Percentiles rank a stretch among this genome's conserved stretches.
phyloP scores from a whole-genome alignment of 2,888 invertebrate genomes.

The Eulithis testata region DNA sequence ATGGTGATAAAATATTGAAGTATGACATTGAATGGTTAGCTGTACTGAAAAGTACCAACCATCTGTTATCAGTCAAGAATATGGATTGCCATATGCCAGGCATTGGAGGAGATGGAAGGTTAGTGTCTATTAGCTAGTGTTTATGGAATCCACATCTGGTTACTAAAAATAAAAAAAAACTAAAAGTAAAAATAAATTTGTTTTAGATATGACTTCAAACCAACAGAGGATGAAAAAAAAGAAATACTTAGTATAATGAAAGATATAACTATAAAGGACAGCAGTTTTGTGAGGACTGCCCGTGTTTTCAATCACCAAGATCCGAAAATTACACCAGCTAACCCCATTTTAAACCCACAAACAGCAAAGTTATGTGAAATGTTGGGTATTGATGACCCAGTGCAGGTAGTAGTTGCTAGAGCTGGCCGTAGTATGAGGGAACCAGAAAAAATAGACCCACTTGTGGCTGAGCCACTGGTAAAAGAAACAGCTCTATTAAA shows the following conservation, averaged over 20 bases:
- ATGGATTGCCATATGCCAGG: constrained; percentile 92
- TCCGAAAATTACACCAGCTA: constrained; percentile 68
- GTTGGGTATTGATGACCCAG: constrained; percentile 92
- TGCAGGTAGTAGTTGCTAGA: constrained; percentile 85
- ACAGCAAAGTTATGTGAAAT: constrained; percentile 87
- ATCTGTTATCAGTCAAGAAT: constrained; percentile 90
- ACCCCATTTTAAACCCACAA: constrained; percentile 87
- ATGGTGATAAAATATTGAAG: constrained; percentile 82
- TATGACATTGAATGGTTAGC: constrained; percentile 98
- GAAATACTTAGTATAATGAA: constrained; percentile 86
- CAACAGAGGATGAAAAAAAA: constrained; percentile 89
- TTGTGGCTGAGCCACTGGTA: constrained; percentile 1
- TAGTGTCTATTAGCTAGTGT: constrained; percentile 34
- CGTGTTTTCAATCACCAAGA: constrained; percentile 82
- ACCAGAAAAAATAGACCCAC: constrained; percentile 33
- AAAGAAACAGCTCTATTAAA: constrained; percentile 31
- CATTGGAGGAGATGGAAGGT: constrained; percentile 88
- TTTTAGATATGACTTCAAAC: constrained; percentile 89
- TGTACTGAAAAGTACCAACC: constrained; percentile 94
- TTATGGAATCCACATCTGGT: constrained; percentile 8
- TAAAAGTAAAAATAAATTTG: constrained; percentile 13
- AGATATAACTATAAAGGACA: constrained; percentile 87
- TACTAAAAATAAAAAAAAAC: too few relatives aligned
- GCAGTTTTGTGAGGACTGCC: constrained; percentile 92
- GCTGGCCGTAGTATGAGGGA: constrained; percentile 72